Conservation (phyloP, 2,888 invertebrate species). For the Acrocyrtus sp. region DNA sequence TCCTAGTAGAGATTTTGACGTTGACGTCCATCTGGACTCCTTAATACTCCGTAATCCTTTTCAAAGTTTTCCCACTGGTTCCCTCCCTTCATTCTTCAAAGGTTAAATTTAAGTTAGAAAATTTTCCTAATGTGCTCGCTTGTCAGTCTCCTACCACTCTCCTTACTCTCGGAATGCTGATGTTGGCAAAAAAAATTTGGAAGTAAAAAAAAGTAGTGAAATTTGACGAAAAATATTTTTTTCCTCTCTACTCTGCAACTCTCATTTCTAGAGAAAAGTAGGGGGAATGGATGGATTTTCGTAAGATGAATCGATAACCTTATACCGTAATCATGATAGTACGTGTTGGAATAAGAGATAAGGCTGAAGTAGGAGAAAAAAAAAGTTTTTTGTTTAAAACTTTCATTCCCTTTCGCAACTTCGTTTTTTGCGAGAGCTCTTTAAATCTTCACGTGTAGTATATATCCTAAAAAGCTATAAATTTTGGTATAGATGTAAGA, state of each 20-base stretch:
- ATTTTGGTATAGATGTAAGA: no score
- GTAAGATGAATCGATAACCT: constrained; percentile 25
- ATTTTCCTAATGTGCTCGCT: constrained; percentile 15
- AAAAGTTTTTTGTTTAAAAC: no score
- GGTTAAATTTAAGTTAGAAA: constrained; percentile 23
- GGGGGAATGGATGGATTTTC: constrained; percentile 15
- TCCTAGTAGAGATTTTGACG: constrained; percentile 19
- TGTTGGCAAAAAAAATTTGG: background rate
- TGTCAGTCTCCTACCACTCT: background rate
- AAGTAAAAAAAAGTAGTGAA: constrained; percentile 10
- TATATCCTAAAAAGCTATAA: no score
- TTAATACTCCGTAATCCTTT: constrained; percentile 40
- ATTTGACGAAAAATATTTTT: constrained; percentile 5
- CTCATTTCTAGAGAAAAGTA: no score
- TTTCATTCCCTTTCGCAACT: no score
- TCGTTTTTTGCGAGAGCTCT: no score
- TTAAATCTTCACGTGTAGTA: no score
- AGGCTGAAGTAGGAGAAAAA: no score
- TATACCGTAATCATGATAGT: no score
- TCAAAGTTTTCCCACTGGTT: constrained; percentile 28
- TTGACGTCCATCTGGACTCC: constrained; percentile 40
- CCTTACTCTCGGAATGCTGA: background rate
- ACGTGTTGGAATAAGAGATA: no score
- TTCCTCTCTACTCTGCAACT: background rate
- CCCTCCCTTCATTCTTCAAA: constrained; percentile 24